Base-by-base conservation (phyloP, 2,797 vertebrate species). In the Enteromius paludinosus region DNA sequence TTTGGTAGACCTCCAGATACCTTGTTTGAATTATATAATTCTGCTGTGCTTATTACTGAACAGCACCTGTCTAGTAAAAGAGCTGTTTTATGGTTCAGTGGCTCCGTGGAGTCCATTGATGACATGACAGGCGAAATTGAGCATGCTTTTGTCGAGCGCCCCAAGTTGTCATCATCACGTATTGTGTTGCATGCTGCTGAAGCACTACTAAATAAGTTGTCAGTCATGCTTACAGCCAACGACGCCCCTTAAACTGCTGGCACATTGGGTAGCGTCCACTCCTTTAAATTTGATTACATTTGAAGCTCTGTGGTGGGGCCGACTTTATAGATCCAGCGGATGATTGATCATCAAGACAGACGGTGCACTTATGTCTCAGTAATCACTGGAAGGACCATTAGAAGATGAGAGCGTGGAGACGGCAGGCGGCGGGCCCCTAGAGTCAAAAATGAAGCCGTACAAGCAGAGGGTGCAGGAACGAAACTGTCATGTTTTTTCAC, bases 351-450 rank as follows among this genome's bases (percentile, higher is more conserved):
- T 76, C 65, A 65, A 82, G 70, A 38, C 76, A 45, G 78, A 78
- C 74, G 70, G 74, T 73, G 85, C 87, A 83, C 71, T 79, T 82
- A 77, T 79, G 64, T 77, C 78, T 83, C 82, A 20, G 83, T 88
- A 85, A 89, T 85, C 83, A 85, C 83, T 78, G 41, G 17, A 64
- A 62, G 56, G 73, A 47, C 83, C 83, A 83, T 87, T 72, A 20
- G 83, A 88, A 88, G 89, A 91, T 91, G 89, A 87, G 87, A 87
- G 88, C 90, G 88, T 86, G 30, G 84, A 90, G 91, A 89, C 65
- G 49, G 78, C 86, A 84, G 71, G 65, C 15, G 23, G 35, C 35
- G 49, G 70, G 83, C 75, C 79, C 45, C 75, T 64, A 79, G 82
- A 84, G 82, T 84, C 71, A 41, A 35, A 86, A 71, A 90, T 91